These are phyloP conservation scores for Phalanger gymnotis DNA, from an alignment of 2,797 vertebrate species.

Conservation along the genomic window DNA sequence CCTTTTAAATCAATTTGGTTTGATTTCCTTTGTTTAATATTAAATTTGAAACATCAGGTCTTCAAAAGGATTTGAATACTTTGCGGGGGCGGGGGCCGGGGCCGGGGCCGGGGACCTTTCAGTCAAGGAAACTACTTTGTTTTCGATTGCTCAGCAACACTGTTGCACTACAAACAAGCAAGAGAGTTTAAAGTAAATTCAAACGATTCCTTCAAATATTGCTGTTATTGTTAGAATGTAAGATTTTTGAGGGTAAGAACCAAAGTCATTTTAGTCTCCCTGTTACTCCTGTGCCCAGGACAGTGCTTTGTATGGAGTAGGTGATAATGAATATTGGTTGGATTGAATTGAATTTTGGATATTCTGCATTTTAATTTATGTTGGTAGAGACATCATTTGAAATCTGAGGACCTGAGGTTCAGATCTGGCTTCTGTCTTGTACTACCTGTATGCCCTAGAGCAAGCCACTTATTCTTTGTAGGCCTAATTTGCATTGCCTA, in stretches of 20 bases:
- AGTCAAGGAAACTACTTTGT: constrained; percentile 47
- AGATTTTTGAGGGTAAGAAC: neutral
- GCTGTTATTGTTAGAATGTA: constrained; percentile 23
- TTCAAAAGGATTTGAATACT: constrained; percentile 55
- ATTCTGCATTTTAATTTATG: neutral
- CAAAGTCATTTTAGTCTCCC: neutral
- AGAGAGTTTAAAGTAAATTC: constrained; percentile 38
- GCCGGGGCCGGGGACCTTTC: too few relatives aligned
- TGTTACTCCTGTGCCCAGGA: neutral
- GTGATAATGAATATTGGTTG: neutral
- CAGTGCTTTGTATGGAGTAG: neutral
- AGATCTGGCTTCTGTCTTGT: neutral
- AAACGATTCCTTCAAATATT: constrained; percentile 28
- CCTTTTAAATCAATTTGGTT: constrained; percentile 42
- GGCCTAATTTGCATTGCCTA: neutral
- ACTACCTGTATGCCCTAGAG: neutral
- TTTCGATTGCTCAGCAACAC: constrained; percentile 58
- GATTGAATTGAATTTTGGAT: neutral
- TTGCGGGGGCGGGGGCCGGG: too few relatives aligned
- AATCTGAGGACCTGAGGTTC: neutral
- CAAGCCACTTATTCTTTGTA: neutral
- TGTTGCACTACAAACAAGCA: constrained; percentile 50
- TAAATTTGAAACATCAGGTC: constrained; percentile 35
- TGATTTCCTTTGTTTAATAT: constrained; percentile 62
- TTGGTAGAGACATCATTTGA: neutral